Conservation (phyloP, 2,888 invertebrate genomes). For the Nephrotoma appendiculata region DNA sequence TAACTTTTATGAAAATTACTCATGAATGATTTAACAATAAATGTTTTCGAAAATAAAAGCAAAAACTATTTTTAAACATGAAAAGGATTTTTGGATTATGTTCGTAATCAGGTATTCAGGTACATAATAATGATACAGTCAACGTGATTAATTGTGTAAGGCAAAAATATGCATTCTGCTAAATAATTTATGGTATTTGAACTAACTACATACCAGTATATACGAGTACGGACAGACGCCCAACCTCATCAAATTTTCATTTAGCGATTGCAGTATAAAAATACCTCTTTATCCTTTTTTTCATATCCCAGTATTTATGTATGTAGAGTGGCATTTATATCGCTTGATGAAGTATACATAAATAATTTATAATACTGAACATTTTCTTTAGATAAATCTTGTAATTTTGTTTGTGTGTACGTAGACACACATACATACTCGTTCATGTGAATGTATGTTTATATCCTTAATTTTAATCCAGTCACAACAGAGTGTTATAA, state of each 20-base stretch:
- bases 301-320: not conserved
- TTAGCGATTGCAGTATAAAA: not conserved
- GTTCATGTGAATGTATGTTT: not conserved
- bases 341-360: not conserved
- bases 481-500: not conserved
- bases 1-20: not conserved
- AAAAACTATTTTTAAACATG: not conserved
- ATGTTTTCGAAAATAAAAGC: not conserved
- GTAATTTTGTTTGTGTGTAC: not conserved
- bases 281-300: not conserved
- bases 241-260: not conserved
- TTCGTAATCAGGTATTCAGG: not conserved
- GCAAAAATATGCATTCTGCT: not conserved
- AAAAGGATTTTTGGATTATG: not conserved
- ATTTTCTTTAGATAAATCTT: not conserved
- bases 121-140: not conserved
- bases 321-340: not conserved
- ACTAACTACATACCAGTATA: not conserved
- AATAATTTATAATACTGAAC: not conserved
- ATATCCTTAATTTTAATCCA: not conserved
- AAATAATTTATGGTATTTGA: not conserved
- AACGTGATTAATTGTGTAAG: not conserved
- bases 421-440: too few relatives aligned
- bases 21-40: not conserved
- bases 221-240: not conserved